A percentile compares a stretch with the other conserved stretches of the same genome.
Conservation (phyloP, 2,888 invertebrate species). For the Cataglyphis albicans region DNA sequence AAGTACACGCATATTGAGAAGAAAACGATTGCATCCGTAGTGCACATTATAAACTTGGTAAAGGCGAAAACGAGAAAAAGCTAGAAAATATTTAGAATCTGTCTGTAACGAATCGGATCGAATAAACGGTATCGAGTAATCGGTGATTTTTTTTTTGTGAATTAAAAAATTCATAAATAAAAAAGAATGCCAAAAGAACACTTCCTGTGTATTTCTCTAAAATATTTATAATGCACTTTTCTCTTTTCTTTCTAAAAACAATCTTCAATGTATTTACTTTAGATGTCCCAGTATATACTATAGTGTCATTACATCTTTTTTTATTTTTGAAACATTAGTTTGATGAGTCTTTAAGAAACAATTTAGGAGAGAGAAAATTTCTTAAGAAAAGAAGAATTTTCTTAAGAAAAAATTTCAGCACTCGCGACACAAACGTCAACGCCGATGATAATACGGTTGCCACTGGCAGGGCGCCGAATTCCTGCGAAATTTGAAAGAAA, state of each 20-base stretch:
- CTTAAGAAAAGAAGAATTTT: not conserved
- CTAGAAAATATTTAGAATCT: constrained; percentile 19
- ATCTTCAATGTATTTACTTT: not conserved
- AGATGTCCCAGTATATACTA: not conserved
- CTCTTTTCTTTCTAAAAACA: constrained; percentile 2
- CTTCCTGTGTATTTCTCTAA: not conserved
- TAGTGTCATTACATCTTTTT: not conserved
- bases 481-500: constrained; percentile 29
- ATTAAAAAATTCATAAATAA: constrained; percentile 13
- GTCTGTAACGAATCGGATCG: not conserved
- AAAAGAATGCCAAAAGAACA: constrained; percentile 6
- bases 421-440: not conserved
- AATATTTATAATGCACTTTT: not conserved
- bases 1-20: constrained; percentile 26
- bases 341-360: not conserved
- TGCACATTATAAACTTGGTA: not conserved
- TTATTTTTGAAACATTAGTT: not conserved
- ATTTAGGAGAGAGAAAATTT: not conserved
- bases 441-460: constrained; percentile 50
- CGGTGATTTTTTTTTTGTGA: not conserved
- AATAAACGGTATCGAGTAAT: no score
- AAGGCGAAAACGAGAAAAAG: constrained; percentile 14
- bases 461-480: constrained; percentile 58
- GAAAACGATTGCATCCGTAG: constrained; percentile 4
- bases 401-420: not conserved